Evolutionary conservation across 2,113 vertebrate genomes (phyloP).

Genomic region (Centropus unirufus): DNA sequence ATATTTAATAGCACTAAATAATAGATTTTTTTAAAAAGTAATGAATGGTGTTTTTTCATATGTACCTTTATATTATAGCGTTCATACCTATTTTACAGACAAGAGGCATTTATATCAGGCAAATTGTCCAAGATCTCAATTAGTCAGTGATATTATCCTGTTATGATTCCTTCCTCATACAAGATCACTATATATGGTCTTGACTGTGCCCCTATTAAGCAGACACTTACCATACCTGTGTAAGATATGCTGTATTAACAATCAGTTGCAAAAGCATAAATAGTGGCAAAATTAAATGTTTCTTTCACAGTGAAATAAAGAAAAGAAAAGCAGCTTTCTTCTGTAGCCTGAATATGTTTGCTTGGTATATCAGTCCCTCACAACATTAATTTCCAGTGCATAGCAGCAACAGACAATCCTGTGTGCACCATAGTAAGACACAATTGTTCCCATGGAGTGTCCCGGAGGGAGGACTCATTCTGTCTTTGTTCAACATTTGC

Average conservation of each 20-base stretch:
- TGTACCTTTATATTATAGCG: not conserved
- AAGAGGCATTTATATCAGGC: not conserved
- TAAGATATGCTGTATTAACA: not conserved
- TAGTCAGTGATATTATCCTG: not conserved
- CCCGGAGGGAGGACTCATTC: not conserved
- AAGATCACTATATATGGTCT: not conserved
- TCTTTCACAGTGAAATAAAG: not conserved
- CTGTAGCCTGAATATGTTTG: not conserved
- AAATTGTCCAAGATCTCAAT: not conserved
- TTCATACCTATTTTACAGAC: not conserved
- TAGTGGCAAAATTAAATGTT: not conserved
- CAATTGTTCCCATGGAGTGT: constrained; percentile 28
- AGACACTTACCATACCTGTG: not conserved
- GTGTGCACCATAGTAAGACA: constrained; percentile 28
- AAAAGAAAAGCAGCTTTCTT: not conserved
- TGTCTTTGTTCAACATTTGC: not conserved
- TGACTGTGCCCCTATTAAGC: not conserved
- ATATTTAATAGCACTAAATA: too few relatives aligned
- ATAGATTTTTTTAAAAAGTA: not conserved
- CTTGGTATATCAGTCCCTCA: constrained; percentile 40
- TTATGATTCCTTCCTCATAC: rapidly evolving
- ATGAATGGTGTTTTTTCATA: not conserved
- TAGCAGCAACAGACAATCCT: constrained; percentile 46
- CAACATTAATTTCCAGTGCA: constrained; percentile 52
- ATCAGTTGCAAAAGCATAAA: not conserved